Percentiles rank a stretch among this genome's conserved stretches.
Conservation (phyloP, 2,113 vertebrate genomes). For the Pontoporia blainvillei region DNA sequence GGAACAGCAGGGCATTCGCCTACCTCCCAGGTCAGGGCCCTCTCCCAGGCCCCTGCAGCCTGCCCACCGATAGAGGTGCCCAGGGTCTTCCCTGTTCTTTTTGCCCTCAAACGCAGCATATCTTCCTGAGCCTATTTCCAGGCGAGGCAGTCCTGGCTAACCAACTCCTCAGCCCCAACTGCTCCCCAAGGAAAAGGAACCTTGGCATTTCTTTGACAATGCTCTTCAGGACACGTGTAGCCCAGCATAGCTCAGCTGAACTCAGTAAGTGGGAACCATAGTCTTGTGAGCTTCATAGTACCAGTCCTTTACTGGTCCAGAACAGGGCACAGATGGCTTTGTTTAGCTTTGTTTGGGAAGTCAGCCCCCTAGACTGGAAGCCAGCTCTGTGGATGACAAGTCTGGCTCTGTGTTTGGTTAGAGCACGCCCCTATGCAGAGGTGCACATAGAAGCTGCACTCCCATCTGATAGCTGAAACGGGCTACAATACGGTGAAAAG, state of each 20-base stretch:
- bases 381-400: neutral
- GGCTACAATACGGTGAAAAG: neutral
- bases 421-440: accelerated
- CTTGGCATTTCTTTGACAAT: neutral
- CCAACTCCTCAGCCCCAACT: neutral
- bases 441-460: neutral
- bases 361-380: neutral
- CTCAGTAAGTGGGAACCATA: accelerated
- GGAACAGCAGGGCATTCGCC: neutral
- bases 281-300: accelerated
- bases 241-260: neutral
- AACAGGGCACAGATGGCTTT: too few species aligned
- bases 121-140: neutral
- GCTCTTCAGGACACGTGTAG: neutral
- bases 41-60: neutral
- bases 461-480: accelerated
- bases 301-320: neutral
- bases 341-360: neutral
- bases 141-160: neutral
- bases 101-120: neutral
- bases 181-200: neutral
- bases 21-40: neutral
- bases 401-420: neutral
- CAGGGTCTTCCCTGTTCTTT: neutral
- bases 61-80: neutral